phyloP scores from a whole-genome alignment of 2,113 vertebrate species.

The Coregonus clupeaformis region DNA sequence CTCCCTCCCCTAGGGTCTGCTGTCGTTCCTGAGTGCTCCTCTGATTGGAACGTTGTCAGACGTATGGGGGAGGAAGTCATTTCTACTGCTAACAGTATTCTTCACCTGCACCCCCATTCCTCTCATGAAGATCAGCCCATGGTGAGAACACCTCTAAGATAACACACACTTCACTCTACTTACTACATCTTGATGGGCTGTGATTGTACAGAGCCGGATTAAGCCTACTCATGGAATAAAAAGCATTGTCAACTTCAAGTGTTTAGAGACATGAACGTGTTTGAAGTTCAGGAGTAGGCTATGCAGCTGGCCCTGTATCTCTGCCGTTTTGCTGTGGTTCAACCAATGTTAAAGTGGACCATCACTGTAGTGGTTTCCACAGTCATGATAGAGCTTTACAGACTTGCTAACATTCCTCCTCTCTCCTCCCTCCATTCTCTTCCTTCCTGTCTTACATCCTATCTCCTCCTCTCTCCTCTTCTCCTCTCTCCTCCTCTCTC shows the following conservation, averaged over 20 bases:
- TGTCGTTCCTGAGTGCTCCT: conserved; percentile 94
- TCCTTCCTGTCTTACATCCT: too few relatives aligned
- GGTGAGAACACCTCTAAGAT: conserved; percentile 79
- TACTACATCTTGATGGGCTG: too few relatives aligned
- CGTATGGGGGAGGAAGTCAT: conserved; percentile 96
- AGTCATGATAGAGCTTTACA: too few relatives aligned
- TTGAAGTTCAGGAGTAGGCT: too few relatives aligned
- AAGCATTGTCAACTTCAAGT: too few relatives aligned
- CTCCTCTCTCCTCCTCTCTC: neutral
- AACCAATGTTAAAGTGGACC: too few relatives aligned
- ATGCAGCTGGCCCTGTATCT: too few relatives aligned
- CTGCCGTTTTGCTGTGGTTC: too few relatives aligned
- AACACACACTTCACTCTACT: neutral
- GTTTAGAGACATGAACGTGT: too few relatives aligned
- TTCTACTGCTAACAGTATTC: conserved; percentile 94
- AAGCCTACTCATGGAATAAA: conserved; percentile 66
- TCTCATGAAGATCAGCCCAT: conserved; percentile 94
- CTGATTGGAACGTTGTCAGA: conserved; percentile 95
- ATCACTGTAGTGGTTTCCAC: too few relatives aligned
- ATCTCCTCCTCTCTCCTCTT: too few relatives aligned
- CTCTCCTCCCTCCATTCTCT: neutral
- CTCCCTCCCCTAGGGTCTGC: conserved; percentile 78
- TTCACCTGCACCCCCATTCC: conserved; percentile 97
- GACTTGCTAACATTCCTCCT: too few relatives aligned
- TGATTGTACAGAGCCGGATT: neutral